A percentile compares a stretch with the other conserved stretches of the same genome.
Conservation (phyloP, 1,140 invertebrate species). For the Pectinophora gossypiella region DNA sequence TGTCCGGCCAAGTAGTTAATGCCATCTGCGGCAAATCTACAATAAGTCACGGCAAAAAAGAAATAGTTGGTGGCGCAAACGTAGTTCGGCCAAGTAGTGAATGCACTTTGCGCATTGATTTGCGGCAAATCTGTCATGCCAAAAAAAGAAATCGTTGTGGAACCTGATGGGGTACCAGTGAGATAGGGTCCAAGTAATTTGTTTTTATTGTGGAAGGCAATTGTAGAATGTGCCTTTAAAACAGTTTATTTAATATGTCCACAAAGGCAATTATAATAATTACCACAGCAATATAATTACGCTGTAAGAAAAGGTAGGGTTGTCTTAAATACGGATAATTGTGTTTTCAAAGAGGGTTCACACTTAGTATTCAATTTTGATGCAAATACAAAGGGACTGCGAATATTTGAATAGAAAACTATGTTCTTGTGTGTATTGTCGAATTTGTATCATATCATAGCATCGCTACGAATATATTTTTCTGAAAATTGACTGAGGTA, state of each 20-base stretch:
- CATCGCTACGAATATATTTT: too few relatives aligned
- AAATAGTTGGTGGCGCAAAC: background rate
- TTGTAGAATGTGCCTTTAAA: conserved; percentile 35
- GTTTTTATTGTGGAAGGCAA: background rate
- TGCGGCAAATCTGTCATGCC: background rate
- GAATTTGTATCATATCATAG: too few relatives aligned
- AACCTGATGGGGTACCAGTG: background rate
- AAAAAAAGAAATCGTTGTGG: background rate
- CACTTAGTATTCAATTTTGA: conserved; percentile 45
- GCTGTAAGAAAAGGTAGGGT: conserved; percentile 45
- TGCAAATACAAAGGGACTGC: conserved; percentile 25
- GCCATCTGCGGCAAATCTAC: too few relatives aligned
- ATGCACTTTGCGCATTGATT: background rate
- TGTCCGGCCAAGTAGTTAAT: too few relatives aligned
- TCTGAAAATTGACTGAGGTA: too few relatives aligned
- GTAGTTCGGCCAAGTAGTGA: background rate
- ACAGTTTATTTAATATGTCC: conserved; percentile 59
- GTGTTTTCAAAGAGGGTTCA: conserved; percentile 55
- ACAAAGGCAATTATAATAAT: conserved; percentile 68
- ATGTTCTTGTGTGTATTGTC: too few relatives aligned
- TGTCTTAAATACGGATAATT: conserved; percentile 59
- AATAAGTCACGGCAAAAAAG: too few relatives aligned
- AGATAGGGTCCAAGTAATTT: background rate
- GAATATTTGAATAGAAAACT: too few relatives aligned
- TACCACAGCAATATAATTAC: conserved; percentile 59